These are phyloP conservation scores for Oncorhynchus kisutch DNA, from an alignment of 2,113 vertebrate genomes.

Conservation along the genomic window DNA sequence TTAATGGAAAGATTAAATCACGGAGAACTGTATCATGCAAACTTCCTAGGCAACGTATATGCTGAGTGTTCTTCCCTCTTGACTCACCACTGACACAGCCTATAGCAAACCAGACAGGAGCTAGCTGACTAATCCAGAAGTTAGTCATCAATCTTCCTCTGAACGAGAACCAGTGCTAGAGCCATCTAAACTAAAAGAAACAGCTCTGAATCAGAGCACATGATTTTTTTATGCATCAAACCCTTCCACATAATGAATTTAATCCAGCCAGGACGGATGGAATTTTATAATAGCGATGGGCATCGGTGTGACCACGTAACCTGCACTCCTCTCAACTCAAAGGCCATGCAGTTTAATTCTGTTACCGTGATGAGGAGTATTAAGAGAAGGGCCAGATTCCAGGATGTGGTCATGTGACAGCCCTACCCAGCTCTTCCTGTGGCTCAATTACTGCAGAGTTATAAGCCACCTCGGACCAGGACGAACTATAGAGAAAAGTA, in stretches of 20 bases:
- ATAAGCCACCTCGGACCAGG: too few relatives aligned
- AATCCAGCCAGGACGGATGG: not conserved
- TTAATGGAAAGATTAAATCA: not conserved
- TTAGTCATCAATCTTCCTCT: not conserved
- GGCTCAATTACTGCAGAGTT: slow-evolving; percentile 50
- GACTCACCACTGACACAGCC: not conserved
- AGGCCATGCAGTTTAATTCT: slow-evolving; percentile 26
- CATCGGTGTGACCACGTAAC: slow-evolving; percentile 16
- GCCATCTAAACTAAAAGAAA: not conserved
- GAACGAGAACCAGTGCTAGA: not conserved
- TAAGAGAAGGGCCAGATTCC: slow-evolving; percentile 28
- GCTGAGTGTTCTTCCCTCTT: not conserved
- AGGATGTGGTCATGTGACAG: slow-evolving; percentile 58
- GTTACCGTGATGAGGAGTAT: slow-evolving; percentile 26
- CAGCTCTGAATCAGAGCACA: not conserved
- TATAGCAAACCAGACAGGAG: too few relatives aligned
- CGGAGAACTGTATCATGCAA: not conserved
- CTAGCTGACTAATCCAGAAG: not conserved
- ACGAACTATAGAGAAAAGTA: too few relatives aligned
- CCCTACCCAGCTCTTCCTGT: slow-evolving; percentile 25
- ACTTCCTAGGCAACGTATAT: not conserved
- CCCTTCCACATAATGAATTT: slow-evolving; percentile 25
- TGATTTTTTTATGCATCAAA: not conserved
- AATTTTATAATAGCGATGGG: slow-evolving; percentile 22
- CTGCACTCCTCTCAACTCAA: slow-evolving; percentile 23